Percentiles rank a stretch among this genome's conserved stretches.
phyloP scores from a whole-genome alignment of 2,797 vertebrate genomes.

The Heteromormyrus szaboi region DNA sequence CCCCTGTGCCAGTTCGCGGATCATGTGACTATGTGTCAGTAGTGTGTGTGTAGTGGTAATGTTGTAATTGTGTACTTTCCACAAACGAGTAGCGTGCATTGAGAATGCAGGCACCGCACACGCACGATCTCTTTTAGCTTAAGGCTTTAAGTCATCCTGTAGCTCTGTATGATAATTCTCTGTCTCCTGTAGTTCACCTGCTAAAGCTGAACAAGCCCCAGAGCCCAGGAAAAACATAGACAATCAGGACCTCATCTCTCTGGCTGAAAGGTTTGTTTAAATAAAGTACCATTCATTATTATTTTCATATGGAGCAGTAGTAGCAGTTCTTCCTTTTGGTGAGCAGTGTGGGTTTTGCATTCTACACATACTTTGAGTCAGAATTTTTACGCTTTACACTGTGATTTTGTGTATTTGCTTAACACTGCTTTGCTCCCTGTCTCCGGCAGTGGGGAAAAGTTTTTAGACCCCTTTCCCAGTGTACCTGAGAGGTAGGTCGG shows the following conservation, averaged over 20 bases:
- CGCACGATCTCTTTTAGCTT: not conserved
- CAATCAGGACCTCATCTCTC: slow-evolving; percentile 52
- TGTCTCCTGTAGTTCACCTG: slow-evolving; percentile 37
- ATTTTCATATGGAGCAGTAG: not conserved
- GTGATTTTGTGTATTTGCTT: not conserved
- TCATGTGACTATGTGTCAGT: not conserved
- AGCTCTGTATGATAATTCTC: not conserved
- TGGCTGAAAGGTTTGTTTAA: slow-evolving; percentile 49
- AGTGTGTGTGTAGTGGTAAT: not conserved
- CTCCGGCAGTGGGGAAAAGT: slow-evolving; percentile 39
- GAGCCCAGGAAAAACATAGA: slow-evolving; percentile 31
- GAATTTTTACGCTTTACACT: not conserved
- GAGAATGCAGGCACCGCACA: not conserved
- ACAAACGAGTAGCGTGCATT: not conserved
- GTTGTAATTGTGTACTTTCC: not conserved
- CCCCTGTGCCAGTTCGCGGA: not conserved
- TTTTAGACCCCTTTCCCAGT: slow-evolving; percentile 38
- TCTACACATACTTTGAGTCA: not conserved
- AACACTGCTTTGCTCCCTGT: slow-evolving; percentile 12
- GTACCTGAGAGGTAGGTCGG: not conserved
- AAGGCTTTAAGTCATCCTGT: not conserved
- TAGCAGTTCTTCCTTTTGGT: not conserved
- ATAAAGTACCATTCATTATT: not conserved
- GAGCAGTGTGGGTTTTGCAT: not conserved
- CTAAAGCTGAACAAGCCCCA: slow-evolving; percentile 33